phyloP scores from a whole-genome alignment of 2,888 invertebrate species.

The Nephrotoma flavescens region DNA sequence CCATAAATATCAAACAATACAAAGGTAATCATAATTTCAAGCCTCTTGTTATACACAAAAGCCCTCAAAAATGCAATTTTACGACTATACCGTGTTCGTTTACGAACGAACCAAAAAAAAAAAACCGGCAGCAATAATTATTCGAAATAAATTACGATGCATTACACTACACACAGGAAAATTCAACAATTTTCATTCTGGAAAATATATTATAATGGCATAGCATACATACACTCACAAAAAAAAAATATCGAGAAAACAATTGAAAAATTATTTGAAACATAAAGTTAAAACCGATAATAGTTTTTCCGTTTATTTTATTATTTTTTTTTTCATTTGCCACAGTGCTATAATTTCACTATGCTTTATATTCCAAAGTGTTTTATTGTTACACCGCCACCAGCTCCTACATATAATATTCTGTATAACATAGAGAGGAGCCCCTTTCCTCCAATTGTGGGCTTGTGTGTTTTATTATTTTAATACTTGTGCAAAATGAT shows the following conservation, averaged over 20 bases:
- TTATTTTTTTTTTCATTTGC: neutral
- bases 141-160: too few relatives aligned
- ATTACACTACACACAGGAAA: neutral
- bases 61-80: neutral
- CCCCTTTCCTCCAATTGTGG: too few relatives aligned
- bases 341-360: neutral
- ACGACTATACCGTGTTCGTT: too few relatives aligned
- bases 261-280: neutral
- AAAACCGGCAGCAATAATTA: too few relatives aligned
- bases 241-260: neutral
- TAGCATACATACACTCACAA: too few relatives aligned
- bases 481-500: neutral
- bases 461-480: neutral
- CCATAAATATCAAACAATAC: too few relatives aligned
- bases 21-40: neutral
- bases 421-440: too few relatives aligned
- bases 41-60: neutral
- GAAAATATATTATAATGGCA: neutral
- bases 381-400: neutral
- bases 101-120: too few relatives aligned
- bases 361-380: neutral
- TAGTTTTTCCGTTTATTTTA: neutral
- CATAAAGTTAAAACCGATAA: neutral
- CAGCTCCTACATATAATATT: neutral
- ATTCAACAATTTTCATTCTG: neutral